Base-by-base conservation (phyloP, 2,113 vertebrate species). In the Phaethon lepturus region DNA sequence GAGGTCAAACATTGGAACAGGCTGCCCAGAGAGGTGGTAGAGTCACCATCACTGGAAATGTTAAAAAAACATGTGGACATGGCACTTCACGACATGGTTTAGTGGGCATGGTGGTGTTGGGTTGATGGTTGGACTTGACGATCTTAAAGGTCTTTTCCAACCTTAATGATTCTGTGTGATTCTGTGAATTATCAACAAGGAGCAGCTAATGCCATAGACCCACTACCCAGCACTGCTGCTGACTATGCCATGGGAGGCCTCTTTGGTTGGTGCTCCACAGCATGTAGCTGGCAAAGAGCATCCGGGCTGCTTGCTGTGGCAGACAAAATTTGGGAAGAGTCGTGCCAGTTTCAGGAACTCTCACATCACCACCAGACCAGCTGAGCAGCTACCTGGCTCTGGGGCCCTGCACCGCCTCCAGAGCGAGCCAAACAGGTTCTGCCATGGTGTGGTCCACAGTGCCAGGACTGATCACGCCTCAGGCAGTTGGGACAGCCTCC, bases 271-370 rank as follows among this genome's bases (percentile, higher is more conserved):
- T 24, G 74, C 40, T 44, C 29, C 82, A 3, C 42, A 59, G 33
- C 26, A 1, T 0, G 2, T 47, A 83, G 58, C 20, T 7, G 2
- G 50, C 56, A 49, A 38, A 31, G 59, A 74, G 63, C 76, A 64
- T 5, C 63, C 0, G 0, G 56, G 86, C 1, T 0, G 52, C 72
- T 80, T 5, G 0, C 68, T 35, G 47, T 0, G 0, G n/a, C 90
- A 59, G 28, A 13, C 38, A 8, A 8, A 33, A 52, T 1, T 33
- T 0, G 0, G 60, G 68, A 22, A 72, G 69, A 63, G 69, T 6
- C 0, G 0, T 69, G 69, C 52, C 64, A 60, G 64, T 49, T 79
- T 56, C 87, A 90, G 82, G 68, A 95, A 28, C 95, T 96, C 87
- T 87, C 95, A 93, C 85, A 18, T 58, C 73, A 29, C 53, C 84